Evolutionary conservation across 2,113 vertebrate species (phyloP), one percentile per base, ranked within the genome.

Genomic region (Fregata magnificens): DNA sequence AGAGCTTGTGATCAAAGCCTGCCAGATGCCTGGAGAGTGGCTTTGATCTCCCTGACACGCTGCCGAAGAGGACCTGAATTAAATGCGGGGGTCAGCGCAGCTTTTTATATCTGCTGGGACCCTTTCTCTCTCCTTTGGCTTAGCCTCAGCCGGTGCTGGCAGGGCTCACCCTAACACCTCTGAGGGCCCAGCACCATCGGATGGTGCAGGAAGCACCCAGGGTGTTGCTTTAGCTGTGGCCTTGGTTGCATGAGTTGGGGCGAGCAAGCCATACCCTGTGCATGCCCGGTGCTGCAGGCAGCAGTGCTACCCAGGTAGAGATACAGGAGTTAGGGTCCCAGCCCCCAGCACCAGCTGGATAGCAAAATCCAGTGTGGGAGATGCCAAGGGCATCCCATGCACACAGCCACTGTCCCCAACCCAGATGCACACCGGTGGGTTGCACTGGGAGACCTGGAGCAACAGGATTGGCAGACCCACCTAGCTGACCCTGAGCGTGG

Each of bases 1-100:
- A 52, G 91, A 90, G 86, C 63, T 72, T 31, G 50, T 83, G 88
- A 92, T 92, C 94, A 95, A 84, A 95, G 86, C 72, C 63, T 82
- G 80, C 47, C 83, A 49, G 62, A 71, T 61, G 72, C 79, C 86
- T 88, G 88, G 13, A 88, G 86, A 40, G 49, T 82, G 71, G 49
- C 82, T 94, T 95, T 94, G 96, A 85, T 92, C 82, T 95, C 74
- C 47, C 53, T 69, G 76, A 67, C 3, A 24, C 5, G 2, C 32
- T 89, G 73, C 78, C 7, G 11, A 79, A 79, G 92, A 79, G 78
- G 77, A 87, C n/a, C 92, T 87, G 56, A 55, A 38, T 90, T 82
- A 78, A 85, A 88, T 36, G 44, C 7, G 3, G 28, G 31, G 28
- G 55, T 61, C 86, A 95, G 59, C 4, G 1, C 76, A 29, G 45